Percentiles rank a stretch among this genome's conserved stretches.
Evolutionary conservation across 2,888 invertebrate species (phyloP).

Genomic region (Atethmia centrago): DNA sequence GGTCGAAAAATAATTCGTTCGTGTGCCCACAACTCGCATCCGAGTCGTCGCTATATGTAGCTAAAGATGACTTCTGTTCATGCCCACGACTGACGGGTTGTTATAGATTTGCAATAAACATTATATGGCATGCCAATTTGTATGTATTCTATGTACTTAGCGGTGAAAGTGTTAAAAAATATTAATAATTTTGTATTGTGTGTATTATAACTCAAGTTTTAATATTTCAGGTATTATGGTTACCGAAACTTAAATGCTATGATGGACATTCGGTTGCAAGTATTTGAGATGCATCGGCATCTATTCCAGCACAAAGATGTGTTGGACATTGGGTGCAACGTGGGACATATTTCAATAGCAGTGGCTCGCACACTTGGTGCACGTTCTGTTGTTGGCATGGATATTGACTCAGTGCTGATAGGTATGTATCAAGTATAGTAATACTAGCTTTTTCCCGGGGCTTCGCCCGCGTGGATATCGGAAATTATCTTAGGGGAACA

Average conservation of each 20-base stretch:
- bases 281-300: slow-evolving; percentile 94
- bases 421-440: slow-evolving; percentile 75
- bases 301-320: slow-evolving; percentile 97
- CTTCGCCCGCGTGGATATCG: no score
- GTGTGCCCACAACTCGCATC: no score
- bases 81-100: no score
- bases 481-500: no score
- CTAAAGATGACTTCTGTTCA: no score
- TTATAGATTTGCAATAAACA: no score
- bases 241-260: slow-evolving; percentile 96
- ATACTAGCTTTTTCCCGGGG: no score
- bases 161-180: no score
- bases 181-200: not conserved
- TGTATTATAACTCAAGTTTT: slow-evolving; percentile 19
- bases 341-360: slow-evolving; percentile 97
- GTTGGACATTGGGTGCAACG: slow-evolving; percentile 99
- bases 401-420: slow-evolving; percentile 97
- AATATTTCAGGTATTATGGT: slow-evolving; percentile 95
- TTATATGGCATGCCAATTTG: no score
- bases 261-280: slow-evolving; percentile 95
- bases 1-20: no score
- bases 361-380: slow-evolving; percentile 97
- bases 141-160: no score
- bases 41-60: no score
- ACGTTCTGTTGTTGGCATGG: slow-evolving; percentile 96